Evolutionary conservation across 2,888 invertebrate genomes (phyloP).

Genomic region (Heteropelma amictum): DNA sequence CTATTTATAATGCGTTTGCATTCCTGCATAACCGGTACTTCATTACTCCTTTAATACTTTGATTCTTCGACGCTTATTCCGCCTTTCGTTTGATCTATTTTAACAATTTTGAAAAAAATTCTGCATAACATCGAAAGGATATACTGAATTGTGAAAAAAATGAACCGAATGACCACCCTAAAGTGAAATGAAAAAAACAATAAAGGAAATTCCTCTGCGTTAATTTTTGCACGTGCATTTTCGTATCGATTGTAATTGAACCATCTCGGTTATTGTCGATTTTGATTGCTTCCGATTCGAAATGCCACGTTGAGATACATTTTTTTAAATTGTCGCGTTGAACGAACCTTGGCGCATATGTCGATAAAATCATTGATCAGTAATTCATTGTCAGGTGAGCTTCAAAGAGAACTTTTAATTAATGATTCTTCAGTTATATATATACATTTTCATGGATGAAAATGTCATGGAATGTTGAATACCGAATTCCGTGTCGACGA

Average conservation of each 20-base stretch:
- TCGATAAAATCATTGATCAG: slow-evolving; percentile 25
- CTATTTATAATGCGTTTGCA: slow-evolving; percentile 45
- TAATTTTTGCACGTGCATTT: slow-evolving; percentile 27
- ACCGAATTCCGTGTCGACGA: background rate
- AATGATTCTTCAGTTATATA: background rate
- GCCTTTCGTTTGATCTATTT: background rate
- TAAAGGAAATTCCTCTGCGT: too few relatives aligned
- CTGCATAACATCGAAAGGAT: too few relatives aligned
- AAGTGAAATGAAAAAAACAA: too few relatives aligned
- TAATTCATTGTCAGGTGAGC: slow-evolving; percentile 37
- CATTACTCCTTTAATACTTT: background rate
- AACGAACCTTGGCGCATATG: background rate
- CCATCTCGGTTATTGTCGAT: too few relatives aligned
- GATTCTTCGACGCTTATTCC: background rate
- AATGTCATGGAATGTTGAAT: background rate
- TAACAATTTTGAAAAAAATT: too few relatives aligned
- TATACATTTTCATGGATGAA: background rate
- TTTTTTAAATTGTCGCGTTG: background rate
- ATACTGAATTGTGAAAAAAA: too few relatives aligned
- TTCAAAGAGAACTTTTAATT: slow-evolving; percentile 23
- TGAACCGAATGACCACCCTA: too few relatives aligned
- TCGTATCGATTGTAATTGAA: too few relatives aligned
- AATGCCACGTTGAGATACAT: too few relatives aligned
- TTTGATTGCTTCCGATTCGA: too few relatives aligned
- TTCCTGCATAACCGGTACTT: slow-evolving; percentile 43